Evolutionary conservation across 2,888 invertebrate species (phyloP), one percentile per base, ranked within the genome.

Genomic region (Elgonia sp.): DNA sequence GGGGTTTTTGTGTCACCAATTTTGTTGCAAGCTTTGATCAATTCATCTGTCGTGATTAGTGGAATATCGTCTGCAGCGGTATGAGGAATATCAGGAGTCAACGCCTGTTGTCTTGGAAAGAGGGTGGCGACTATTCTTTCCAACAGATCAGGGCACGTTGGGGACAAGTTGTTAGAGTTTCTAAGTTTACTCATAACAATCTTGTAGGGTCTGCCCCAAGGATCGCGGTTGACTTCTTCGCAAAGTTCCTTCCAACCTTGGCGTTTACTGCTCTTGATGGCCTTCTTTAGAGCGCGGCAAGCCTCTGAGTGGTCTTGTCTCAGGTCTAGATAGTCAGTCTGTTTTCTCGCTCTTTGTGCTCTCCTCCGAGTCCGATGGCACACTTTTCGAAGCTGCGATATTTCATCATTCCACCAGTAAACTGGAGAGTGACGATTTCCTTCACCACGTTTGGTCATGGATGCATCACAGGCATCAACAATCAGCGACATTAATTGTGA

Each of bases 151-250:
- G n/a, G n/a, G n/a, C n/a, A n/a, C n/a, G n/a, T n/a, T n/a, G n/a
- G n/a, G n/a, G n/a, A n/a, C n/a, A n/a, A n/a, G n/a, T n/a, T n/a
- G n/a, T n/a, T n/a, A n/a, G n/a, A n/a, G n/a, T n/a, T n/a, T n/a
- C n/a, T n/a, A n/a, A n/a, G n/a, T n/a, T n/a, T n/a, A n/a, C n/a
- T 12, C 42, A 12, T 29, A 3, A 62, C 62, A 0, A 14, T 85
- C 14, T 88, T 69, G 60, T 85, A 88, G 12, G 91, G 76, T 40
- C 86, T 81, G 12, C 77, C 81, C 91, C 91, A 67, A 20, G 42
- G 42, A 42, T 62, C n/a, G n/a, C n/a, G n/a, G n/a, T n/a, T n/a
- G n/a, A n/a, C n/a, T n/a, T n/a, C n/a, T n/a, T n/a, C n/a, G n/a
- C n/a, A n/a, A n/a, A n/a, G n/a, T n/a, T n/a, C n/a, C n/a, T n/a